A percentile compares a stretch with the other conserved stretches of the same genome.
Evolutionary conservation across 1,140 invertebrate genomes (phyloP).

Genomic region (Zaprionus lachaisei): DNA sequence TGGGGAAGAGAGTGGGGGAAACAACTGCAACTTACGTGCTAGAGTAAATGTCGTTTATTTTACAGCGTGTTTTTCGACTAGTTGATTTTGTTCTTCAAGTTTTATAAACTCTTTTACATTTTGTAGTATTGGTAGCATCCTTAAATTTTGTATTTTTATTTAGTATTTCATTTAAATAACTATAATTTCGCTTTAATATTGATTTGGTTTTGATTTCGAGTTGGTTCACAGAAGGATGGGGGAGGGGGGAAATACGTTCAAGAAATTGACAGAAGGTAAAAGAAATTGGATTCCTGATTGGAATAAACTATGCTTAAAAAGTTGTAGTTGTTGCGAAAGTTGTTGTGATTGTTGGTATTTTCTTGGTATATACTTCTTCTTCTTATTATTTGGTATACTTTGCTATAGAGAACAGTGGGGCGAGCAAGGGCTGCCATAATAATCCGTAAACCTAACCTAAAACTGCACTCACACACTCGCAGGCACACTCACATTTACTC

Average conservation of each 20-base stretch:
- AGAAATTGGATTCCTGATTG: slow-evolving; percentile 13
- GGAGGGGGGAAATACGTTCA: not conserved
- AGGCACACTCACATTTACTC: not conserved
- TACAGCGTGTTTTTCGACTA: slow-evolving; percentile 54
- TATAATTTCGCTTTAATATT: slow-evolving; percentile 26
- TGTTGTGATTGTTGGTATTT: slow-evolving; percentile 11
- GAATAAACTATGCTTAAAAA: slow-evolving; percentile 10
- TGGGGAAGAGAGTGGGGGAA: not conserved
- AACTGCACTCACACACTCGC: not conserved
- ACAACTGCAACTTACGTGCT: slow-evolving; percentile 61
- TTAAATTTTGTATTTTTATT: slow-evolving; percentile 43
- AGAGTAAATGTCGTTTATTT: slow-evolving; percentile 63
- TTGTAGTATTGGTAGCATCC: slow-evolving; percentile 35
- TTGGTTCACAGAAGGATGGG: slow-evolving; percentile 10
- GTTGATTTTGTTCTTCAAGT: slow-evolving; percentile 49
- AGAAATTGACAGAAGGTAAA: slow-evolving; percentile 6
- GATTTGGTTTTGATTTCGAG: slow-evolving; percentile 20
- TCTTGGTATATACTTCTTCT: not conserved
- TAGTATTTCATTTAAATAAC: slow-evolving; percentile 11
- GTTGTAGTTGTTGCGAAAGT: slow-evolving; percentile 1
- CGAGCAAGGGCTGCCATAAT: slow-evolving; percentile 20
- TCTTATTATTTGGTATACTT: slow-evolving; percentile 24
- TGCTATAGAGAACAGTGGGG: slow-evolving; percentile 26
- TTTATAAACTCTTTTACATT: slow-evolving; percentile 69
- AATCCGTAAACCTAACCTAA: slow-evolving; percentile 25